phyloP scores from a whole-genome alignment of 2,888 invertebrate genomes.

The Frankliniella intonsa region DNA sequence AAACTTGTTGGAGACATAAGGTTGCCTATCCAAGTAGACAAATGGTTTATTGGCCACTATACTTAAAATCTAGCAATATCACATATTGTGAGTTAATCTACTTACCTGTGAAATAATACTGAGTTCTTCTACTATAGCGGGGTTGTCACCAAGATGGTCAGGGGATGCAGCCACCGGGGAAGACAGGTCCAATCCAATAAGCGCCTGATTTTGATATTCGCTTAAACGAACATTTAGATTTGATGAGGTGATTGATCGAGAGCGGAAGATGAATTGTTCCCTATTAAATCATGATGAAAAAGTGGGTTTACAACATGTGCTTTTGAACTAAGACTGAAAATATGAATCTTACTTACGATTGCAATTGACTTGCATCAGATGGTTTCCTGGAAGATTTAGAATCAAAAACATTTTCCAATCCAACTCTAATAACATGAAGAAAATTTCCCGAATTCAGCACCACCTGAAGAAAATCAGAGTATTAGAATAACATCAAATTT shows the following conservation, averaged over 20 bases:
- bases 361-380: neutral
- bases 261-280: neutral
- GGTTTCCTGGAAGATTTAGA: neutral
- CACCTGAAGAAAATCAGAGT: constrained; percentile 51
- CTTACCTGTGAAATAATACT: neutral
- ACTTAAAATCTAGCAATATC: too few species aligned
- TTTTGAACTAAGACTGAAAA: neutral
- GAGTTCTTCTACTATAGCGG: neutral
- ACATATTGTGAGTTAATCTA: too few species aligned
- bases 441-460: constrained; percentile 81
- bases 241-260: neutral
- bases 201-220: neutral
- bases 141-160: neutral
- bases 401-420: constrained; percentile 46
- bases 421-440: constrained; percentile 69
- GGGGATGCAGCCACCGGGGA: neutral
- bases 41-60: too few species aligned
- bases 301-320: neutral
- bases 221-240: constrained; percentile 8
- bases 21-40: too few species aligned
- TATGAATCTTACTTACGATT: neutral
- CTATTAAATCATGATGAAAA: neutral
- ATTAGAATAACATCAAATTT: neutral
- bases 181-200: neutral
- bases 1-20: too few species aligned